These are phyloP conservation scores for Ophonus ardosiacus DNA, from an alignment of 2,888 invertebrate species.

Conservation along the genomic window DNA sequence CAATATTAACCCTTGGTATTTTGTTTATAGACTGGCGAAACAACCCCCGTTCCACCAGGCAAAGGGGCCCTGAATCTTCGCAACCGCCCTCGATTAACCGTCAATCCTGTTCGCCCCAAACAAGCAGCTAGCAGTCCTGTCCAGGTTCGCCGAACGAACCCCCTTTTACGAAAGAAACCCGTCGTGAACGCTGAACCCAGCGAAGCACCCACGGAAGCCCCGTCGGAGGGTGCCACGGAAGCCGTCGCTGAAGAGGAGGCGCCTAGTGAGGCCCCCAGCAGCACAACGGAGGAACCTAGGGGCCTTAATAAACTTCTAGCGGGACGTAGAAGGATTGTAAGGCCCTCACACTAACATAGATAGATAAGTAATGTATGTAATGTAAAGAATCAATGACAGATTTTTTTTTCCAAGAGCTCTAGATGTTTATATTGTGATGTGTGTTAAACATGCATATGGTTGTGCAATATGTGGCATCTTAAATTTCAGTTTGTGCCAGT, in stretches of 20 bases:
- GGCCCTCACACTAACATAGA: constrained; percentile 41
- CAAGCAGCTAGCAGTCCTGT: constrained; percentile 76
- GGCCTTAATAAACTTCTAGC: constrained; percentile 84
- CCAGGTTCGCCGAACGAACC: constrained; percentile 78
- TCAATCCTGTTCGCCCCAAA: constrained; percentile 77
- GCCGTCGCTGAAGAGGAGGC: constrained; percentile 68
- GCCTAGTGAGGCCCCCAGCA: constrained; percentile 68
- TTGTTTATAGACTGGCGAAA: constrained; percentile 58
- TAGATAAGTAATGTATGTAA: constrained; percentile 58
- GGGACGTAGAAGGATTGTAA: constrained; percentile 82
- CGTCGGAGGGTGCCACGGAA: constrained; percentile 68
- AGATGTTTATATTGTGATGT: constrained; percentile 16
- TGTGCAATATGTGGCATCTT: constrained; percentile 41
- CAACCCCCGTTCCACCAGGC: constrained; percentile 69
- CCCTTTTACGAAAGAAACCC: constrained; percentile 77
- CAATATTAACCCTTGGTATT: constrained; percentile 1
- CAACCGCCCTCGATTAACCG: constrained; percentile 75
- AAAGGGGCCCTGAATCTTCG: constrained; percentile 74
- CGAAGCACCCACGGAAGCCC: constrained; percentile 67
- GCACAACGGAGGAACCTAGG: constrained; percentile 77
- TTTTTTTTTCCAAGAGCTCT: constrained; percentile 16
- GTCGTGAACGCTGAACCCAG: constrained; percentile 71
- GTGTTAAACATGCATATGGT: constrained; percentile 7
- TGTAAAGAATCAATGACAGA: constrained; percentile 50
- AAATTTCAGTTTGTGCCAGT: constrained; percentile 41